Evolutionary conservation across 2,113 vertebrate genomes (phyloP), one percentile per base, ranked within the genome.

Genomic region (Saguinus imperator): DNA sequence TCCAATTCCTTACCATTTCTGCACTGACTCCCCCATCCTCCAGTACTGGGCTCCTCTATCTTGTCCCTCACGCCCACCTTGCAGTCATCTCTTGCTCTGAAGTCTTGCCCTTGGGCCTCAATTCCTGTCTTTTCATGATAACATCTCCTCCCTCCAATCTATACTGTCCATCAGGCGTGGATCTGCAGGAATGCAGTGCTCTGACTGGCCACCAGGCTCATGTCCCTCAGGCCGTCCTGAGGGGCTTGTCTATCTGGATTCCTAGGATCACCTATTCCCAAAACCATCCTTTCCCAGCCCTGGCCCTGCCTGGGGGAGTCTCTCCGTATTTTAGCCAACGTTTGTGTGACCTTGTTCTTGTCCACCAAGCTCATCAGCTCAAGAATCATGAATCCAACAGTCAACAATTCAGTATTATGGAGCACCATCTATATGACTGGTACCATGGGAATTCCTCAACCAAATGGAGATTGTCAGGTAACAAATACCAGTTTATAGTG

Each of bases 31-130:
- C 75, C 88, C 50, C 68, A 87, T 29, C 58, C 68, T 91, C 57
- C 1, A 7, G 55, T n/a, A 86, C 45, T 25, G 32, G 9, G 1
- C 43, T 66, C 13, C 29, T 87, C 50, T 45, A 10, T 81, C 40
- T 75, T 68, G 27, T 2, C 8, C 66, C 21, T 25, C 7, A 58
- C 0, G 1, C 12, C 50, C 35, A 40, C 0, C 2, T 52, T 25
- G 21, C 73, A 64, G 73, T 32, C 61, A 72, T 80, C 40, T 80
- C 91, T 80, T 37, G 45, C 43, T 93, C 91, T 45, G 21, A 73
- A 73, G 64, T 83, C 37, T 95, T 88, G 48, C 20, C 48, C 32
- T 83, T 75, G 58, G 83, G 57, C 50, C 73, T 70, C 16, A 29
- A n/a, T 70, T 40, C 32, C 75, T 84, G 20, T 55, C n/a, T 45